Evolutionary conservation across 2,113 vertebrate genomes (phyloP), one percentile per base, ranked within the genome.

Genomic region (Seriola aureovittata): DNA sequence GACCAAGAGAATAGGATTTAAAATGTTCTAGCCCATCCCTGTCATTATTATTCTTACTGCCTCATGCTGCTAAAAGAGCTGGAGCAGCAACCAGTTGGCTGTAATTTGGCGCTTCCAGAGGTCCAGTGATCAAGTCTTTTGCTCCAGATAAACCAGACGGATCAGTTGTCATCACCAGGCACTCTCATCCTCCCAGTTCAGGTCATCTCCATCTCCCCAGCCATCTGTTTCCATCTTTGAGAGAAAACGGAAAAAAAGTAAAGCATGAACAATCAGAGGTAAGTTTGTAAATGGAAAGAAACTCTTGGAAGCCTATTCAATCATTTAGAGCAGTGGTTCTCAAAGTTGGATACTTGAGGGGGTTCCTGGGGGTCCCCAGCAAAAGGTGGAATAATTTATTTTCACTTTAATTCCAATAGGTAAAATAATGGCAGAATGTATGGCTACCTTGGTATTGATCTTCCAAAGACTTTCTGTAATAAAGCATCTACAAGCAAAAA

Each of bases 181-280:
- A 14, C 76, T 93, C 48, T 97, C 96, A 16, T 97, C 97, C 85
- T 96, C 98, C 98, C 97, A 99, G 94, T 95, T 97, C 81, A 99
- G 92, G 12, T 99, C 97, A 1, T 96, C 97, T 16, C 94, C 96
- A 71, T 98, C 96, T 66, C 93, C 97, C 98, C 98, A 99, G 90
- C 97, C 98, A 78, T 95, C 94, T 21, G 95, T 87, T 88, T 97
- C 97, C 46, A 89, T 94, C 98, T 99, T 91, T 71, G 89, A 73
- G 87, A 75, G 32, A 89, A 46, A 75, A 14, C 36, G 25, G 23
- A 67, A 12, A 0, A 52, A 12, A 85, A 54, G 17, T 8, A 23
- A 71, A 38, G 1, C 5, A 46, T 50, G 2, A 71, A 64, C 16
- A 50, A 63, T 16, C 3, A 5, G 1, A 25, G 16, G 7, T 19